These are phyloP conservation scores for Ellobium chinense DNA, from an alignment of 2,888 invertebrate species.

Conservation along the genomic window DNA sequence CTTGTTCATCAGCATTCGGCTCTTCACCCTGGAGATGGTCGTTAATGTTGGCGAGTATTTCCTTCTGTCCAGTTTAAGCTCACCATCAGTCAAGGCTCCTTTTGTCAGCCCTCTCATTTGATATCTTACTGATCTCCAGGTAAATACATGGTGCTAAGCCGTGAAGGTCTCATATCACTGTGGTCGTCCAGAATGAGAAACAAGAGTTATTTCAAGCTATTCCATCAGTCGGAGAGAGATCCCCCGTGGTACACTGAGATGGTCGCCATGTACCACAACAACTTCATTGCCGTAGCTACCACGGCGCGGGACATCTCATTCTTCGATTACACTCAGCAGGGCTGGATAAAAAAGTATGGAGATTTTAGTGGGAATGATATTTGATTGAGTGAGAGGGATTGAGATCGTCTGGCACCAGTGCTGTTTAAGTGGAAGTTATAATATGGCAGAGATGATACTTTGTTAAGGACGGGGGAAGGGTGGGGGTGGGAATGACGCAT, in stretches of 20 bases:
- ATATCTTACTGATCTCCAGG: no score
- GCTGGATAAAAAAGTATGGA: conserved; percentile 78
- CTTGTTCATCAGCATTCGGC: not conserved
- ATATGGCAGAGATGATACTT: no score
- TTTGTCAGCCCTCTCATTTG: no score
- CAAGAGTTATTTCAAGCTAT: conserved; percentile 57
- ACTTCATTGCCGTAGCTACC: conserved; percentile 87
- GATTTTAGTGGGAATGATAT: no score
- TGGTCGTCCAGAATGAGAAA: conserved; percentile 87
- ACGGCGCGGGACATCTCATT: conserved; percentile 89
- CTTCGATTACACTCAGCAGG: conserved; percentile 81
- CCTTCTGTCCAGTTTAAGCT: no score
- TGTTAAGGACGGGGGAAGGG: not conserved
- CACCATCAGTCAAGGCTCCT: no score
- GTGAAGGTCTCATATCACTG: conserved; percentile 88
- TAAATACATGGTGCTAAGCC: conserved; percentile 87
- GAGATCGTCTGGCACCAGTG: no score
- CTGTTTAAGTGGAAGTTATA: no score
- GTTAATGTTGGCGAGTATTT: no score
- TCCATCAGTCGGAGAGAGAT: conserved; percentile 79
- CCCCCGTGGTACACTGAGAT: conserved; percentile 86
- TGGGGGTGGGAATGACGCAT: no score
- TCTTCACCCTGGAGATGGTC: not conserved
- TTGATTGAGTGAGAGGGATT: no score
- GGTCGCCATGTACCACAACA: conserved; percentile 87